Evolutionary conservation across 2,888 invertebrate genomes (phyloP).

Genomic region (Spilarctia lutea): DNA sequence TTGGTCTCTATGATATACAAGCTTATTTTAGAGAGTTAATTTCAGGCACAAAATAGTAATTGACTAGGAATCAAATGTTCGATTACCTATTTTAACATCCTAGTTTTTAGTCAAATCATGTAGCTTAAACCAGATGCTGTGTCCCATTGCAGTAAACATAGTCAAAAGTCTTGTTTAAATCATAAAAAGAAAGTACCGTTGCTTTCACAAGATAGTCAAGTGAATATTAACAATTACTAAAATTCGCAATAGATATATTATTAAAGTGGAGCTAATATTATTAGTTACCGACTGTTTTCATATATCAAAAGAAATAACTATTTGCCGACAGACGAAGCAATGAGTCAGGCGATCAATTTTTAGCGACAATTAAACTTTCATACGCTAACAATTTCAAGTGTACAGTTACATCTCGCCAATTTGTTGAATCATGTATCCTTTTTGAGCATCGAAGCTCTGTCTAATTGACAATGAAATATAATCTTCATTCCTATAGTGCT

Average conservation of each 20-base stretch:
- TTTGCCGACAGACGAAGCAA: conserved; percentile 10
- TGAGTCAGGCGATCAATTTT: conserved; percentile 34
- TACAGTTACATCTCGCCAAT: conserved; percentile 57
- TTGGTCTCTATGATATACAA: conserved; percentile 8
- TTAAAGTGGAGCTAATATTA: conserved; percentile 18
- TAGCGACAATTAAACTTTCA: conserved; percentile 42
- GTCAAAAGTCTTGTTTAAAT: conserved; percentile 22
- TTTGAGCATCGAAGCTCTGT: conserved; percentile 32
- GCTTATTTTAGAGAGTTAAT: conserved; percentile 24
- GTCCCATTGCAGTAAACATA: conserved; percentile 16
- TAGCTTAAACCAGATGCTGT: conserved; percentile 11
- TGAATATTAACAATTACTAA: conserved; percentile 42
- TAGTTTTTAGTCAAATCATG: background rate
- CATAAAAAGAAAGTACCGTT: conserved; percentile 38
- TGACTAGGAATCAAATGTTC: conserved; percentile 45
- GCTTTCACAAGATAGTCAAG: conserved; percentile 25
- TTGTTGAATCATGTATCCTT: conserved; percentile 48
- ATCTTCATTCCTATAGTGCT: conserved; percentile 18
- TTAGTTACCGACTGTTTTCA: conserved; percentile 25
- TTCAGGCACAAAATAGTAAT: conserved; percentile 35
- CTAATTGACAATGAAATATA: conserved; percentile 49
- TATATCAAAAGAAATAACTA: conserved; percentile 19
- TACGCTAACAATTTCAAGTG: conserved; percentile 38
- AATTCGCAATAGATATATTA: conserved; percentile 33
- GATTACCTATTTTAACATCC: background rate